phyloP scores from a whole-genome alignment of 2,888 invertebrate species.

The Tachina fera region DNA sequence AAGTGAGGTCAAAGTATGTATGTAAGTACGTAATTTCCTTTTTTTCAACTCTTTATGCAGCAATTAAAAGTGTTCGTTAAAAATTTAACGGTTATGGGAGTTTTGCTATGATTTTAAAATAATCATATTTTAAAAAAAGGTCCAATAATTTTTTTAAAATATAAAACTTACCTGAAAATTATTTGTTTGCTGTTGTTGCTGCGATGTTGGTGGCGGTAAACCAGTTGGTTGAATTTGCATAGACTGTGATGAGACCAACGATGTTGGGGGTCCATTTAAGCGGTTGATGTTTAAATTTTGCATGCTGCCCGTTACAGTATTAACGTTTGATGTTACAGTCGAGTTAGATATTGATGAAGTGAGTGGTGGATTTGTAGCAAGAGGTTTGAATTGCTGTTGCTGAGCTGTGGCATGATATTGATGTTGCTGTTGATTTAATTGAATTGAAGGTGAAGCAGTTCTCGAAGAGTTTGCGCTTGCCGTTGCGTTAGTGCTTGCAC shows the following conservation, averaged over 20 bases:
- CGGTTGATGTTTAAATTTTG: slow-evolving; percentile 76
- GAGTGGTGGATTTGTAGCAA: slow-evolving; percentile 11
- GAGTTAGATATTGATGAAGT: slow-evolving; percentile 18
- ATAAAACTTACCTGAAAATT: slow-evolving; percentile 65
- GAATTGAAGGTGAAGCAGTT: slow-evolving; percentile 74
- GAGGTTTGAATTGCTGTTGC: slow-evolving; percentile 60
- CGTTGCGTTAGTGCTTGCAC: slow-evolving; percentile 72
- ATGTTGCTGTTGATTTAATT: slow-evolving; percentile 55
- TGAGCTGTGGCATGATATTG: slow-evolving; percentile 32
- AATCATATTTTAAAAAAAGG: too few relatives aligned
- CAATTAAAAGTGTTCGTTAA: too few relatives aligned
- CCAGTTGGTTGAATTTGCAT: slow-evolving; percentile 38
- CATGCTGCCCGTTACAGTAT: slow-evolving; percentile 74
- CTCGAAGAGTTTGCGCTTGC: slow-evolving; percentile 80
- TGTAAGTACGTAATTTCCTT: too few relatives aligned
- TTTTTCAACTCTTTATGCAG: too few relatives aligned
- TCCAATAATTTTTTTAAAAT: not conserved
- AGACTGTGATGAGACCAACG: slow-evolving; percentile 29
- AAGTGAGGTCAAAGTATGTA: too few relatives aligned
- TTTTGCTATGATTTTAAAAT: too few relatives aligned
- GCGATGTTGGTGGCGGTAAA: slow-evolving; percentile 30
- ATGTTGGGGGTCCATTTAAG: slow-evolving; percentile 67
- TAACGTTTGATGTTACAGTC: slow-evolving; percentile 18
- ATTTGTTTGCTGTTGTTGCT: slow-evolving; percentile 67
- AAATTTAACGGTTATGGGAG: too few relatives aligned